Evolutionary conservation across 2,888 invertebrate species (phyloP), one percentile per base, ranked within the genome.

Genomic region (Gerris lacustris): DNA sequence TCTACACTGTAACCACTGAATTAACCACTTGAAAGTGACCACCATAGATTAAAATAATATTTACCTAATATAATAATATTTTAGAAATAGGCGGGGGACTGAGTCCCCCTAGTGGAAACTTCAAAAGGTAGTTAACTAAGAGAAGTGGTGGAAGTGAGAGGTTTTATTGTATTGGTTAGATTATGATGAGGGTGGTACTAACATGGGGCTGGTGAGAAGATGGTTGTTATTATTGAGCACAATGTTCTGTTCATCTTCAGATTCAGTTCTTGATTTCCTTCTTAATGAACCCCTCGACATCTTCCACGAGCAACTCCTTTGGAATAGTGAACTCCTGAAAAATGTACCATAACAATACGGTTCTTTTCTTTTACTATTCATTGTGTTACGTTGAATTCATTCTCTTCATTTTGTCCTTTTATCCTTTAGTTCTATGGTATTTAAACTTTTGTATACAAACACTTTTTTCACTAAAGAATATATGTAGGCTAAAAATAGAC

Each of bases 261-360:
- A 79, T 18, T 79, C 78, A 9, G 76, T 73, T 63, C 78, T 75
- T 7, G 77, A 76, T 75, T 88, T 89, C 75, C 86, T 84, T 73
- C 87, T 84, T 77, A 94, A 83, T 79, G 93, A 88, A 69, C 92
- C 86, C 72, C 88, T 84, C 18, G 88, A 87, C 76, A 89, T 82
- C 76, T 89, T 87, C 88, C 89, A 90, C 73, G 91, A 91, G 77
- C 88, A 88, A 31, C 87, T 87, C 76, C 89, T 74, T 72, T 77
- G 77, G 71, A 76, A 76, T 63, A 75, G 73, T 44, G 72, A 73
- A 47, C 71, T 66, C 18, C 76, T 76, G 70, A 44, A 68, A 67
- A 18, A 18, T 55, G 55, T 11, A 55, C 15, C 9, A 55, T 67
- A 45, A 44, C 11, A 47, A 67, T 45, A 17, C 6, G 43, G 66